Percentiles rank a stretch among this genome's conserved stretches.
Conservation (phyloP, 2,888 invertebrate genomes). For the Ormyrus labotus region DNA sequence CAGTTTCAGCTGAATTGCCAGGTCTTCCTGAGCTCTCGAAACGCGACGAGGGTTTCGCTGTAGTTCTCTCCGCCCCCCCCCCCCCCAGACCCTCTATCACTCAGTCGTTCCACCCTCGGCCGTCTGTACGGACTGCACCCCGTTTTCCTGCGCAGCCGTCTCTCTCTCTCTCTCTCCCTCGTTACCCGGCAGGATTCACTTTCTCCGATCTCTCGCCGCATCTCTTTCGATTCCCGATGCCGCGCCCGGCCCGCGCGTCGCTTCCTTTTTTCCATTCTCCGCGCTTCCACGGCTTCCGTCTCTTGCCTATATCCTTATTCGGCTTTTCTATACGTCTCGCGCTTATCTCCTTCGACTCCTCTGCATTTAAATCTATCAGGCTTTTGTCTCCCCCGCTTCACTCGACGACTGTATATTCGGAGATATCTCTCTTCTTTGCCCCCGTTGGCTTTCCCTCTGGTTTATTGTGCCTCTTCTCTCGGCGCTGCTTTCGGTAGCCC, state of each 20-base stretch:
- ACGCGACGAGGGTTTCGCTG: constrained; percentile 53
- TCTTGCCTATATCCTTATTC: neutral
- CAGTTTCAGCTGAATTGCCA: constrained; percentile 63
- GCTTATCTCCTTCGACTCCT: constrained; percentile 28
- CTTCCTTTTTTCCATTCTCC: neutral
- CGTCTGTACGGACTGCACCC: neutral
- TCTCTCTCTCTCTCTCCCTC: constrained; percentile 39
- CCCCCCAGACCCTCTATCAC: neutral
- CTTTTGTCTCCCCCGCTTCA: constrained; percentile 21
- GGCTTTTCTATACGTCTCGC: neutral
- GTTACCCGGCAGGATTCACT: constrained; percentile 53
- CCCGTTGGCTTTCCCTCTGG: neutral
- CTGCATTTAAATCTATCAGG: constrained; percentile 50
- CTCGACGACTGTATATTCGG: neutral
- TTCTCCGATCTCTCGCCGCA: constrained; percentile 36
- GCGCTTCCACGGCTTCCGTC: neutral
- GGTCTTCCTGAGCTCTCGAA: constrained; percentile 58
- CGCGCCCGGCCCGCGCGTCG: neutral
- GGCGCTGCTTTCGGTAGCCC: constrained; percentile 11
- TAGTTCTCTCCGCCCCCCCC: neutral
- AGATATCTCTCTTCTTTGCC: neutral
- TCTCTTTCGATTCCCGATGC: neutral
- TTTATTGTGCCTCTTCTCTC: neutral
- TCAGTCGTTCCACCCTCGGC: too few relatives aligned
- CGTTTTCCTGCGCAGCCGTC: neutral